phyloP scores from a whole-genome alignment of 2,797 vertebrate genomes.

The Anas bernieri region DNA sequence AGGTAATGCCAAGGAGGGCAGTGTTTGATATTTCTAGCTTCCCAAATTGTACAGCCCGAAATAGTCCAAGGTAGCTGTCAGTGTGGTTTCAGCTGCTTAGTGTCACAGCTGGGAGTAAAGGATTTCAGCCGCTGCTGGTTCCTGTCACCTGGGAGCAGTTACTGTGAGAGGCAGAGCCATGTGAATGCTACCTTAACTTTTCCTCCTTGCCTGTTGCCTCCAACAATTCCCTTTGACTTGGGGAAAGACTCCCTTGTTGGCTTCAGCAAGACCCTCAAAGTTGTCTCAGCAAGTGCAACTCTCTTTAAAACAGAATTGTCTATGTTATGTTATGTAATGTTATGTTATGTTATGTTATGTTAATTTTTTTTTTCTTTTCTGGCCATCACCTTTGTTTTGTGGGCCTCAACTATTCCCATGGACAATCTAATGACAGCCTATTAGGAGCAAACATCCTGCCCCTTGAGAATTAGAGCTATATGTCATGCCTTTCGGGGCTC shows the following conservation, averaged over 20 bases:
- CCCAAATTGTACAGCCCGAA: not conserved
- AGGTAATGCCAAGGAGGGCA: constrained; percentile 23
- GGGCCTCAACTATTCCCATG: not conserved
- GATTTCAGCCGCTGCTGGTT: not conserved
- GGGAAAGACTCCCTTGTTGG: accelerated
- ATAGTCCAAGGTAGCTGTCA: constrained; percentile 24
- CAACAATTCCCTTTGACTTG: not conserved
- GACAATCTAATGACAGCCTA: not conserved
- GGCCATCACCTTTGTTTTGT: not conserved
- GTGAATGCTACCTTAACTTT: not conserved
- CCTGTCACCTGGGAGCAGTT: not conserved
- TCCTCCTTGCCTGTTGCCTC: not conserved
- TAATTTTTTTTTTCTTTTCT: not conserved
- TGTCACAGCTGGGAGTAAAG: not conserved
- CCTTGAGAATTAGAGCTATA: not conserved
- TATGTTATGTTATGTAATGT: not conserved
- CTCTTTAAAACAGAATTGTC: not conserved
- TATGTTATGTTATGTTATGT: not conserved
- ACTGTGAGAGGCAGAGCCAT: not conserved
- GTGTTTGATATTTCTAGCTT: constrained; percentile 4
- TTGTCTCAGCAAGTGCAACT: not conserved
- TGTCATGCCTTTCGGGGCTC: not conserved
- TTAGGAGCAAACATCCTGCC: not conserved
- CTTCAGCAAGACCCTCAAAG: not conserved
- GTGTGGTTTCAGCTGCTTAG: constrained; percentile 7